Evolutionary conservation across 2,888 invertebrate species (phyloP), one percentile per base, ranked within the genome.

Genomic region (Chloroclysta siterata): DNA sequence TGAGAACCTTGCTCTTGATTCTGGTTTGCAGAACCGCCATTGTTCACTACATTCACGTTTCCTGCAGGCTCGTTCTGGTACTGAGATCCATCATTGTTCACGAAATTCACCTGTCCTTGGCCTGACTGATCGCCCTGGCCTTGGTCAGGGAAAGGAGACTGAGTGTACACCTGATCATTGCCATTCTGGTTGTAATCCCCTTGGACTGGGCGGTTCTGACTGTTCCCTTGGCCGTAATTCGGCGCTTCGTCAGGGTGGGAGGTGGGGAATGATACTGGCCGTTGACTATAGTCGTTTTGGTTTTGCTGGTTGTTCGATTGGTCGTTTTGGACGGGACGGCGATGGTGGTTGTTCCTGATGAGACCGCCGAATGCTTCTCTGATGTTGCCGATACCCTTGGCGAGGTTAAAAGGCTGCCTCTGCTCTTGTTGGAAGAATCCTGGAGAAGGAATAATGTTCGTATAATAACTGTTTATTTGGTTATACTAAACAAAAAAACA

Each of bases 181-280:
- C 44, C 44, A 0, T 46, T 46, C 46, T 46, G 46, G 46, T 11
- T 46, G 15, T 44, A 8, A 36, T 36, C 36, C n/a, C 48, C 61
- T 17, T 65, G 65, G 11, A 33, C 10, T n/a, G 33, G 13, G 1
- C 6, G 57, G 42, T 55, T 47, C 47, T 64, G 55, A 17, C 29
- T 22, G 17, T 36, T 36, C 11, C 54, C 60, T 41, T 59, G 61
- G 47, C 55, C 60, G 52, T 58, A 55, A 22, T 57, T 53, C 0
- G 71, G 71, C 7, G 66, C 68, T 60, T 69, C 71, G 51, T 62
- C 60, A 8, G 69, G 71, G 15, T 54, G 48, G 10, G 65, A 48
- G 10, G 69, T 71, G 1, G 71, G 71, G 57, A 71, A 71, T 2
- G 63, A 63, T 0, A 71, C 68, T 5, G 71, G 68, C 42, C 65